Conservation (phyloP, 2,888 invertebrate genomes). For the Drosophila macrospina region DNA sequence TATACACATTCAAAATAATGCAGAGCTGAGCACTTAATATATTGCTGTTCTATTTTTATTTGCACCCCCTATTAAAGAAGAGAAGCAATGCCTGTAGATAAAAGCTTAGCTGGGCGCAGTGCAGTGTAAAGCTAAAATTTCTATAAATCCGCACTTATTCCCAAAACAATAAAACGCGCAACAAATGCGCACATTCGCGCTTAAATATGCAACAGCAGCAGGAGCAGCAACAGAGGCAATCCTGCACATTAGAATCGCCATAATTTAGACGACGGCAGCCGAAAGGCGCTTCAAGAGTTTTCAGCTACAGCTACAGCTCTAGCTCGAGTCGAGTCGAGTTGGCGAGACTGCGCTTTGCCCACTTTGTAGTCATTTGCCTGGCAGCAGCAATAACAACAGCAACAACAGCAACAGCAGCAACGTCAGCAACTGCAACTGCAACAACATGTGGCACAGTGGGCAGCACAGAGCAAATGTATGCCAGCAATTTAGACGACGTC, state of each 20-base stretch:
- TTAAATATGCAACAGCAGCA: conserved; percentile 72
- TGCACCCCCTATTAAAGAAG: conserved; percentile 17
- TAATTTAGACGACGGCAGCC: conserved; percentile 71
- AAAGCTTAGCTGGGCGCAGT: conserved; percentile 34
- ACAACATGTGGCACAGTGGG: conserved; percentile 54
- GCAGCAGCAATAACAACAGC: conserved; percentile 42
- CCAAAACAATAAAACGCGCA: conserved; percentile 80
- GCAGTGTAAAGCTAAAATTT: conserved; percentile 58
- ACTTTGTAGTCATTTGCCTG: conserved; percentile 81
- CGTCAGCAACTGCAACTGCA: conserved; percentile 36
- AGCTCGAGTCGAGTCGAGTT: conserved; percentile 17
- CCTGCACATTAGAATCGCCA: conserved; percentile 72
- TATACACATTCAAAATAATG: conserved; percentile 31
- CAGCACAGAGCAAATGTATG: conserved; percentile 71
- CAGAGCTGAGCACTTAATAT: conserved; percentile 61
- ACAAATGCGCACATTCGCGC: conserved; percentile 74
- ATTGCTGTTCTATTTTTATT: conserved; percentile 51
- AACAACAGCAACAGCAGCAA: conserved; percentile 35
- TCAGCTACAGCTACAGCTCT: conserved; percentile 5
- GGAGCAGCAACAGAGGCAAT: conserved; percentile 24
- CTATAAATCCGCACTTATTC: conserved; percentile 79
- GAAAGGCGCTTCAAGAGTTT: conserved; percentile 51
- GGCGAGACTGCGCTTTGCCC: conserved; percentile 59
- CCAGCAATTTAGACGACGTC: conserved; percentile 80
- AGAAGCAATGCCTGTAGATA: conserved; percentile 14